Evolutionary conservation across 2,888 invertebrate species (phyloP), one percentile per base, ranked within the genome.

Genomic region (Torymus tubicola): DNA sequence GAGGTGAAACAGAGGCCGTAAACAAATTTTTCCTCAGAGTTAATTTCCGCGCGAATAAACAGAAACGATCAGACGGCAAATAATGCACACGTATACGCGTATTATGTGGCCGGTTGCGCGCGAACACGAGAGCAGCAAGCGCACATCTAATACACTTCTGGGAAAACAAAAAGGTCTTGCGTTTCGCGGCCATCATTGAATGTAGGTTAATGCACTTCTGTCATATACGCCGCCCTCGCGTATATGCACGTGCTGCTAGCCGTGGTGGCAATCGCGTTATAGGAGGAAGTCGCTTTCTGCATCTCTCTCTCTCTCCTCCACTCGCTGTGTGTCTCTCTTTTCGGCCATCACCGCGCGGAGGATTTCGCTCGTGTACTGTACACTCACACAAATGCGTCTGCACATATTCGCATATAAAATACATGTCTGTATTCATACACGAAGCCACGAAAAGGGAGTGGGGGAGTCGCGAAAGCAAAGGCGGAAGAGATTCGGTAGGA

Each of bases 191-290:
- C 55, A 55, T 57, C 52, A 52, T 75, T 60, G 58, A 68, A 75
- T 75, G 68, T 75, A 75, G 67, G 67, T 67, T 60, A 75, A 68
- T 68, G 31, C 68, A 67, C 74, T 75, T 16, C 18, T 64, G 14
- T 61, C 69, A 72, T 72, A 61, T 21, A 52, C 2, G 61, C 21
- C 31, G 16, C 57, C 3, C 8, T 11, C 14, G 3, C 8, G 24
- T n/a, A 50, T 31, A 31, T 8, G 53, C 2, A 5, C 12, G 67
- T 18, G 21, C 8, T 65, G 50, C 13, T 16, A 52, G 13, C 52
- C 8, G n/a, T 12, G n/a, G 52, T 8, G 61, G 16, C 71, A 18
- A 60, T 18, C 60, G 3, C 10, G 18, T 52, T 18, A 31, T 31
- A 50, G 50, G 16, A 52, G 16, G 60, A 13, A 60, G 50, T 52